These are phyloP conservation scores for Astyanax mexicanus DNA, from an alignment of 2,797 vertebrate species.

Conservation along the genomic window DNA sequence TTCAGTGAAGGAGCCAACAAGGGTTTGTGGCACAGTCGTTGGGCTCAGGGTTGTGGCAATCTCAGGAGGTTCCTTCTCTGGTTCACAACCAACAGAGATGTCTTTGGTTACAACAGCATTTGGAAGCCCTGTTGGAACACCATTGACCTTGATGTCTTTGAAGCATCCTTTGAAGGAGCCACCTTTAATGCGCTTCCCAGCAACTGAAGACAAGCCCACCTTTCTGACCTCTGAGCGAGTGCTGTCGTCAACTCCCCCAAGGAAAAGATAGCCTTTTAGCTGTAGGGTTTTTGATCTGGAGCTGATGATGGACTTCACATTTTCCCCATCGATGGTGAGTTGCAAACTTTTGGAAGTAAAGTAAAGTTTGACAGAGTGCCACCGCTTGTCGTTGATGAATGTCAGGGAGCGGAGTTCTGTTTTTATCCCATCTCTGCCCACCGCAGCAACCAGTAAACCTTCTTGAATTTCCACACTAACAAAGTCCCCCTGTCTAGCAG, in stretches of 20 bases:
- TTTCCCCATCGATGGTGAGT: slow-evolving; percentile 82
- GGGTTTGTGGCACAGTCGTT: slow-evolving; percentile 51
- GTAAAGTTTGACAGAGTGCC: slow-evolving; percentile 83
- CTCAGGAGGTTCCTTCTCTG: slow-evolving; percentile 68
- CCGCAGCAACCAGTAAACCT: slow-evolving; percentile 79
- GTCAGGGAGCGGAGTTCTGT: slow-evolving; percentile 79
- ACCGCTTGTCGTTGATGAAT: slow-evolving; percentile 82
- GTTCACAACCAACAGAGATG: slow-evolving; percentile 90
- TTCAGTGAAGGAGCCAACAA: slow-evolving; percentile 63
- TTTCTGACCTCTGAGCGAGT: slow-evolving; percentile 79
- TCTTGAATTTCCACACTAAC: slow-evolving; percentile 87
- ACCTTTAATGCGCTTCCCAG: slow-evolving; percentile 82
- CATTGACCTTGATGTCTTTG: slow-evolving; percentile 81
- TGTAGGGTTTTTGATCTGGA: slow-evolving; percentile 71
- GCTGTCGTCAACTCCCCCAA: slow-evolving; percentile 86
- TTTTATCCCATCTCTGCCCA: slow-evolving; percentile 78
- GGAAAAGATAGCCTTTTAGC: slow-evolving; percentile 81
- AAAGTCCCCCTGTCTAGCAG: slow-evolving; percentile 84
- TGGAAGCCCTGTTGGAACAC: slow-evolving; percentile 80
- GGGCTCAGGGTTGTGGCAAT: slow-evolving; percentile 58
- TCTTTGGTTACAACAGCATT: slow-evolving; percentile 87
- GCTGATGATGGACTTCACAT: slow-evolving; percentile 75
- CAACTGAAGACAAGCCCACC: slow-evolving; percentile 79
- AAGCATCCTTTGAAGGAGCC: slow-evolving; percentile 93
- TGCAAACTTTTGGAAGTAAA: slow-evolving; percentile 81